A percentile compares a stretch with the other conserved stretches of the same genome.
phyloP scores from a whole-genome alignment of 1,140 invertebrate genomes.

The Sminthurides bifidus region DNA sequence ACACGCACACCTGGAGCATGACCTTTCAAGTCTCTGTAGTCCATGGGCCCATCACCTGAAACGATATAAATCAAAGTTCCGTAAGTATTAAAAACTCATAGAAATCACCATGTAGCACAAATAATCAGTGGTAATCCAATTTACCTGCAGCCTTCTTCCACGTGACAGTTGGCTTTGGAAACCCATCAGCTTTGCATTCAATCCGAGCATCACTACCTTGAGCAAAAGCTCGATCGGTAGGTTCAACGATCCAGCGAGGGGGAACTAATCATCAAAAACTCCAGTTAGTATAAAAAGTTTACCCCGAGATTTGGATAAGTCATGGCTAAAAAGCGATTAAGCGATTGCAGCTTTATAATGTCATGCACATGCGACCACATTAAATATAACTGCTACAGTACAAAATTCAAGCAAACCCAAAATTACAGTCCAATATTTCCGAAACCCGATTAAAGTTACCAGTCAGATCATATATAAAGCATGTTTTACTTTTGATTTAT shows the following conservation, averaged over 20 bases:
- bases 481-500: too few species aligned
- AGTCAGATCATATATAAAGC: too few species aligned
- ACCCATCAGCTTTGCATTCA: constrained; percentile 91
- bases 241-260: constrained; percentile 90
- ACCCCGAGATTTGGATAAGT: constrained; percentile 7
- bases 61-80: neutral
- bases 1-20: constrained; percentile 78
- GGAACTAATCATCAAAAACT: constrained; percentile 55
- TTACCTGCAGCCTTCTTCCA: constrained; percentile 91
- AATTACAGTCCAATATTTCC: neutral
- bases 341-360: constrained; percentile 16
- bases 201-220: constrained; percentile 70
- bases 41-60: constrained; percentile 70
- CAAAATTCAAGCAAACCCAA: neutral
- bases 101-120: too few species aligned
- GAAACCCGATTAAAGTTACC: too few species aligned
- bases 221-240: constrained; percentile 87
- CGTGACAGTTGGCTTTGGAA: constrained; percentile 79
- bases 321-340: constrained; percentile 24
- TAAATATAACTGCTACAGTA: too few species aligned
- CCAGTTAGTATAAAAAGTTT: constrained; percentile 10
- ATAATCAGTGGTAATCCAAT: too few species aligned
- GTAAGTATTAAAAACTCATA: neutral
- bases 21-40: constrained; percentile 81
- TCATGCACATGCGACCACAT: constrained; percentile 5